These are phyloP conservation scores for Scaeva pyrastri DNA, from an alignment of 2,888 invertebrate genomes.

Conservation along the genomic window DNA sequence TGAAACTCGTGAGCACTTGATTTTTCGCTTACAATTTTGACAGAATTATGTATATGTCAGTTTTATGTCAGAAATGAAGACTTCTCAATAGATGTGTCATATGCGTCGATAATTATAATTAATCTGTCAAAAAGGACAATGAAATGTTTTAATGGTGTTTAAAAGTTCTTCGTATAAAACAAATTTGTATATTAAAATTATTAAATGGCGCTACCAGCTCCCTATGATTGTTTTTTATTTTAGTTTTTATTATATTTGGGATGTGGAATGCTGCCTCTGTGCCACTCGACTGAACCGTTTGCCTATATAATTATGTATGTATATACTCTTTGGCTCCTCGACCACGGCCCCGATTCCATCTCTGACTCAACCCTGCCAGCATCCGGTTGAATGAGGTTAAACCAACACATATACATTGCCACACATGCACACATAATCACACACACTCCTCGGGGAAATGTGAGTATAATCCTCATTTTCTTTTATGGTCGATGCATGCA, in stretches of 20 bases:
- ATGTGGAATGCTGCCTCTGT: slow-evolving; percentile 59
- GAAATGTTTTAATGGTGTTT: no score
- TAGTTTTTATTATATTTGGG: slow-evolving; percentile 34
- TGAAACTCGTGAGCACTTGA: no score
- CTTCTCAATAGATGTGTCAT: no score
- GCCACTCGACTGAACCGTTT: slow-evolving; percentile 43
- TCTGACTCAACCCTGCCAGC: slow-evolving; percentile 52
- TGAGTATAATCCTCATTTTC: slow-evolving; percentile 71
- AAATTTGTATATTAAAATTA: no score
- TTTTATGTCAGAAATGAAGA: no score
- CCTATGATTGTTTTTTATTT: not conserved
- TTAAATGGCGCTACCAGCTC: not conserved
- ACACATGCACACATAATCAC: not conserved
- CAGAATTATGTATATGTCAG: no score
- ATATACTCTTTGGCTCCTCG: slow-evolving; percentile 25
- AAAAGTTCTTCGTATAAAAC: no score
- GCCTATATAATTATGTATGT: slow-evolving; percentile 15
- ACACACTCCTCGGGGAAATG: slow-evolving; percentile 21
- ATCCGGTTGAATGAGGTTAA: slow-evolving; percentile 66
- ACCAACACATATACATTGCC: slow-evolving; percentile 20
- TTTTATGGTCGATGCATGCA: slow-evolving; percentile 75
- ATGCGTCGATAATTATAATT: no score
- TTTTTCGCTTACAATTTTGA: no score
- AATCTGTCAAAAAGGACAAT: no score
- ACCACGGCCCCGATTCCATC: slow-evolving; percentile 11